Conservation (phyloP, 2,888 invertebrate species). For the Merodon equestris region DNA sequence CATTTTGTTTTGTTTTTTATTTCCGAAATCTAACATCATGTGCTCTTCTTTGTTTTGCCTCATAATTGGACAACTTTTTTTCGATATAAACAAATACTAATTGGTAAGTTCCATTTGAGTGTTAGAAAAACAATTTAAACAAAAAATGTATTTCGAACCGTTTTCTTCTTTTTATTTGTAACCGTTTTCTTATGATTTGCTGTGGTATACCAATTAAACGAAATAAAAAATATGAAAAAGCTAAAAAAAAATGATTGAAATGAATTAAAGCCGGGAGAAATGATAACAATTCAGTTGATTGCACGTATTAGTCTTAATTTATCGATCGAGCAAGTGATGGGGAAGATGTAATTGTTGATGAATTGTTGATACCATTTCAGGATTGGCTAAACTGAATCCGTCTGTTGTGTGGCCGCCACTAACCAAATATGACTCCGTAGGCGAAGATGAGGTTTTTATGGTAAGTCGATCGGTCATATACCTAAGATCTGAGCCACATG, state of each 20-base stretch:
- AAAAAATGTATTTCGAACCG: no score
- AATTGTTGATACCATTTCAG: constrained; percentile 79
- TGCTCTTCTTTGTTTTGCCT: constrained; percentile 73
- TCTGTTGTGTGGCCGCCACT: constrained; percentile 79
- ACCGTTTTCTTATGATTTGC: constrained; percentile 61
- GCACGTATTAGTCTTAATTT: constrained; percentile 1
- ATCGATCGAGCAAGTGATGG: no score
- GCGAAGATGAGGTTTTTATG: constrained; percentile 97
- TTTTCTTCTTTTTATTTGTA: constrained; percentile 60
- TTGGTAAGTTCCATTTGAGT: constrained; percentile 69
- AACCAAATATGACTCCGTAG: constrained; percentile 84
- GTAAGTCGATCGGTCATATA: constrained; percentile 81
- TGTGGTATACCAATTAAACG: constrained; percentile 45
- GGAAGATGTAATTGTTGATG: no score
- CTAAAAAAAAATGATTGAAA: neutral
- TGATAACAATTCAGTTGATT: neutral
- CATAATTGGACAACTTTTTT: constrained; percentile 72
- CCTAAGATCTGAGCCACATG: neutral
- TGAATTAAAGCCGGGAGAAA: no score
- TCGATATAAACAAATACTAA: constrained; percentile 66
- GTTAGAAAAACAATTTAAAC: constrained; percentile 61
- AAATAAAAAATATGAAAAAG: constrained; percentile 27
- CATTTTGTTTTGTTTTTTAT: constrained; percentile 68
- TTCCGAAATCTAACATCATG: constrained; percentile 72
- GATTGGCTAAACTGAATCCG: constrained; percentile 88